Base-by-base conservation (phyloP, 37 sponge, comb jelly and placozoan genomes). In the Dysidea cf. avara region DNA sequence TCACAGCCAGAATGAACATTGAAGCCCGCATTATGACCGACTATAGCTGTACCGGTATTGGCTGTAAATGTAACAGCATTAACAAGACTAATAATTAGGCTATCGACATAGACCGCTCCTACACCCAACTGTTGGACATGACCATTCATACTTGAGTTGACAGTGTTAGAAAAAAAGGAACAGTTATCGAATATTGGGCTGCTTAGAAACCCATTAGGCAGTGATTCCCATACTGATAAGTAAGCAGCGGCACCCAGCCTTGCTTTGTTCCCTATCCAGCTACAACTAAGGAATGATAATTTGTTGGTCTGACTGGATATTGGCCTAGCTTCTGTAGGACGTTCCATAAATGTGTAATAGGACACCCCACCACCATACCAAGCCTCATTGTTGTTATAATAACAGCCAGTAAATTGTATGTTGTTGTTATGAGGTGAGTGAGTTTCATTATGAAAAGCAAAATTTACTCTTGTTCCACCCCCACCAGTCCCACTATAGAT, bases 1-100 rank as follows among this genome's bases (percentile, higher is more conserved):
- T 7, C 30, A 12, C 7, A 47, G 2, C 12, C 6, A 39, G 9
- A 16, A 18, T 24, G 7, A 21, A 74, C 28, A 16, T 36, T 25
- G 9, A 79, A 56, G 28, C 12, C 17, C 2, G 75, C 36, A 20
- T 75, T 34, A 0, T 55, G 46, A 12, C 74, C 11, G 25, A 6
- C 62, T 16, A 86, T 20, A 29, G 74, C 80, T 25, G 81, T 37
- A n/a, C 80, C 86, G 38, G 7, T 14, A 37, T 79, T 86, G 9
- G 52, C 9, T 6, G 21, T 3, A 39, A 86, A 74, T 7, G 7
- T 0, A 0, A 66, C 34, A 1, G 48, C 29, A 20, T 64, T 69
- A 18, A 20, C 7, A 51, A 86, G 60, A 9, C 17, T 7, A 2
- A 56, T 43, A 32, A 53, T 52, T 36, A 86, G 24, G 9, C 47